These are phyloP conservation scores for Odobenus rosmarus DNA, from an alignment of 2,113 vertebrate species.

Conservation along the genomic window DNA sequence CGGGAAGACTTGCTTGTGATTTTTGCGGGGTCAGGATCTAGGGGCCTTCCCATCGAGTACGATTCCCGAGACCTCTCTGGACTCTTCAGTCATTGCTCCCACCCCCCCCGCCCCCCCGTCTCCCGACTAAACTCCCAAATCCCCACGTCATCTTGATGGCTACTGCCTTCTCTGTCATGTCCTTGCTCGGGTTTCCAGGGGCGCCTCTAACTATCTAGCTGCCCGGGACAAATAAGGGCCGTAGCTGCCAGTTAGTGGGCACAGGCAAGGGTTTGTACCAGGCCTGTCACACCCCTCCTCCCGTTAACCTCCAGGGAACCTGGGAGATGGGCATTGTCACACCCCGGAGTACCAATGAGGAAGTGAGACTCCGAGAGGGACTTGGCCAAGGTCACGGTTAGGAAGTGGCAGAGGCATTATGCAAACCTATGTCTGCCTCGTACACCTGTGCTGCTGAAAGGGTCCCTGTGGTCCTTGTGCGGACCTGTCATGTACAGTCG, in stretches of 20 bases:
- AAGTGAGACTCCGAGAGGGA: not conserved
- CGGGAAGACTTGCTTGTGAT: not conserved
- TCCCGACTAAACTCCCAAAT: not conserved
- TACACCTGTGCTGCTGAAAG: not conserved
- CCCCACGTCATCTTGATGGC: not conserved
- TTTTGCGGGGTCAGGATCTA: not conserved
- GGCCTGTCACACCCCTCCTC: not conserved
- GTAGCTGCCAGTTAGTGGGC: not conserved
- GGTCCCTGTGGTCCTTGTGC: not conserved
- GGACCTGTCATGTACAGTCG: not conserved
- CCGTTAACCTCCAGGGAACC: not conserved
- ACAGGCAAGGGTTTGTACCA: rapidly evolving
- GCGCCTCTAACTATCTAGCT: not conserved
- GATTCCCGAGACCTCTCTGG: not conserved
- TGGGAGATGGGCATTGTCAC: rapidly evolving
- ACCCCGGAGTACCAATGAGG: not conserved
- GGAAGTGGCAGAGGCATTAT: not conserved
- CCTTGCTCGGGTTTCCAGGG: not conserved
- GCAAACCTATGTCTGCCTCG: not conserved
- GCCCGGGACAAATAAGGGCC: not conserved
- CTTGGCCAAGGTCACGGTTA: not conserved
- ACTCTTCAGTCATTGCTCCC: not conserved
- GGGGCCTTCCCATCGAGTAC: not conserved
- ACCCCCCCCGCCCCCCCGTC: not conserved
- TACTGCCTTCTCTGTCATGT: not conserved